Evolutionary conservation across 2,888 invertebrate species (phyloP).

Genomic region (Philopedon plagiatum): DNA sequence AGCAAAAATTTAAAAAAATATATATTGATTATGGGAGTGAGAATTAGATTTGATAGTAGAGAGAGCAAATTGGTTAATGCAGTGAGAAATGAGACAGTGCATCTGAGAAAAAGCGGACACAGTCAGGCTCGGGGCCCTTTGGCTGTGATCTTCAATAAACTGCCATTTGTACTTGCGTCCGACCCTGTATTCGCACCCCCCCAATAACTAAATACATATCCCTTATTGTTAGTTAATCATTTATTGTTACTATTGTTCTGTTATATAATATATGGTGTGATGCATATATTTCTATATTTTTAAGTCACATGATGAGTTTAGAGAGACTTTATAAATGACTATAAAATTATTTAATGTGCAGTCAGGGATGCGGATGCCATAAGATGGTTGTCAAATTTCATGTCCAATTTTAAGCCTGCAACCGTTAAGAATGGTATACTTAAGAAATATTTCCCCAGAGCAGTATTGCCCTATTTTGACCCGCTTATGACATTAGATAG

Average conservation of each 20-base stretch:
- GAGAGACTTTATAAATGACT: slow-evolving; percentile 38
- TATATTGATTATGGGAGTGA: slow-evolving; percentile 58
- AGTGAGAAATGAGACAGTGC: slow-evolving; percentile 51
- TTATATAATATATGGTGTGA: slow-evolving; percentile 70
- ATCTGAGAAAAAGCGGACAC: slow-evolving; percentile 42
- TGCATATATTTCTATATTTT: slow-evolving; percentile 68
- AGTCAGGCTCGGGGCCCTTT: slow-evolving; percentile 61
- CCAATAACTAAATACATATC: slow-evolving; percentile 70
- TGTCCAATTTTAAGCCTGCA: slow-evolving; percentile 2
- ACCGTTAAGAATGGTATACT: slow-evolving; percentile 12
- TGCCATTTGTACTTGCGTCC: slow-evolving; percentile 62
- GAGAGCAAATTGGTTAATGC: slow-evolving; percentile 47
- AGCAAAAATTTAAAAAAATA: slow-evolving; percentile 54
- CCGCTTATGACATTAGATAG: neutral
- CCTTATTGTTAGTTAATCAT: slow-evolving; percentile 70
- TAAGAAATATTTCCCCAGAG: too few relatives aligned
- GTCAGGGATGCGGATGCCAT: slow-evolving; percentile 22
- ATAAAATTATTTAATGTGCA: slow-evolving; percentile 44
- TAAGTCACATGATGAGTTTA: slow-evolving; percentile 44
- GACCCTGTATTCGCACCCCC: slow-evolving; percentile 57
- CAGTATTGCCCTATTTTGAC: too few relatives aligned
- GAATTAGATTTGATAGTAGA: slow-evolving; percentile 58
- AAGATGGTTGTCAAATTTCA: slow-evolving; percentile 32
- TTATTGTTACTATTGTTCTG: slow-evolving; percentile 70
- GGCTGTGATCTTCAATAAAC: slow-evolving; percentile 70